Percentiles rank a stretch among this genome's conserved stretches.
Evolutionary conservation across 2,888 invertebrate genomes (phyloP).

Genomic region (Vanessa cardui): DNA sequence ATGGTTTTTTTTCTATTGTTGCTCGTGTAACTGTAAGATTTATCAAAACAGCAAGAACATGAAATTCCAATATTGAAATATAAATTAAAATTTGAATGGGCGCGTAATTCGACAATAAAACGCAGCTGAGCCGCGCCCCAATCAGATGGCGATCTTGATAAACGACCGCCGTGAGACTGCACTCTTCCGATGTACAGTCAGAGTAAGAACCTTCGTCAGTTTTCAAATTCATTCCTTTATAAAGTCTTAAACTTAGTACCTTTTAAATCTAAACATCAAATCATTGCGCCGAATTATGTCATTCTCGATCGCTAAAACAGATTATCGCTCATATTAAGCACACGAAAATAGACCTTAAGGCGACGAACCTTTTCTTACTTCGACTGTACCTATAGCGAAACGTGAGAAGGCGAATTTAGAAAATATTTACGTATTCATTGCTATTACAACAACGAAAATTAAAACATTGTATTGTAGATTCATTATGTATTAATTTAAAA

Average conservation of each 20-base stretch:
- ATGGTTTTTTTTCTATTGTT: neutral
- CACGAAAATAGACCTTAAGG: too few species aligned
- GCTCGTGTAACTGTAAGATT: neutral
- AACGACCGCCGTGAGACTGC: constrained; percentile 80
- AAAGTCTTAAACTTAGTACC: too few species aligned
- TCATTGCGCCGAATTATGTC: too few species aligned
- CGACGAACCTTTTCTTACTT: too few species aligned
- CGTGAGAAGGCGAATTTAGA: constrained; percentile 19
- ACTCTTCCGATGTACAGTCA: constrained; percentile 63
- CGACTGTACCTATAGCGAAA: constrained; percentile 38
- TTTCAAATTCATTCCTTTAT: too few species aligned
- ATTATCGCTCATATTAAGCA: too few species aligned
- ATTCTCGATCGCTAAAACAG: too few species aligned
- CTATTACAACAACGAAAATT: too few species aligned
- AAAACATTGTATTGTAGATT: too few species aligned
- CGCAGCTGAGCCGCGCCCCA: constrained; percentile 79
- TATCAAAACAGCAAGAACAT: constrained; percentile 30
- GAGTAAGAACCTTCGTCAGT: too few species aligned
- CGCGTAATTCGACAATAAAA: constrained; percentile 79
- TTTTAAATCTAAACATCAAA: too few species aligned
- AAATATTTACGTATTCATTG: neutral
- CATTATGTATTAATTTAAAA: too few species aligned
- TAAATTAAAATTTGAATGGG: constrained; percentile 76
- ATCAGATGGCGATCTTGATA: constrained; percentile 81
- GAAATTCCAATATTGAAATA: constrained; percentile 55